phyloP scores from a whole-genome alignment of 1,140 invertebrate genomes.

The Sitobion miscanthi region DNA sequence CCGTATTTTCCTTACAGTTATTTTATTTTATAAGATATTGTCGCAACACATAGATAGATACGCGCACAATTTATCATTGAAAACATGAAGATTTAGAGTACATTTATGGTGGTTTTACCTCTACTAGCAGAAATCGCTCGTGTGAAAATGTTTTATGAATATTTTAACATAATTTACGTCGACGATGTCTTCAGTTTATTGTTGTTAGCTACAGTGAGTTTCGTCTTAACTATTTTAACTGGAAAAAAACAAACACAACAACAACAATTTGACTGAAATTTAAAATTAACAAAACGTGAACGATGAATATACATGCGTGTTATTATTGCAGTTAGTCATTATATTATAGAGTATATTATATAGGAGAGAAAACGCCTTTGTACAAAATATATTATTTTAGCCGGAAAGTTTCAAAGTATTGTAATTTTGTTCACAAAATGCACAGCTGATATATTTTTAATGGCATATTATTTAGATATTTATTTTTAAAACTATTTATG shows the following conservation, averaged over 20 bases:
- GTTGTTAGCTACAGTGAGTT: not conserved
- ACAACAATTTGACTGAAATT: not conserved
- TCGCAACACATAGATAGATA: not conserved
- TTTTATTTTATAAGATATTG: not conserved
- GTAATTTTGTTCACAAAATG: not conserved
- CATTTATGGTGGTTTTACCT: not conserved
- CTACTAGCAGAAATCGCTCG: not conserved
- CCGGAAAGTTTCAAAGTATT: not conserved
- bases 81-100: not conserved
- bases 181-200: not conserved
- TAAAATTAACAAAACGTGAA: not conserved
- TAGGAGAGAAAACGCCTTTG: not conserved
- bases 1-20: too few species aligned
- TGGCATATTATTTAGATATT: not conserved
- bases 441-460: not conserved
- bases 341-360: not conserved
- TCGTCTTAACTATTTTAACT: not conserved
- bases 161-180: slow-evolving; percentile 15
- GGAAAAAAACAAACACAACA: not conserved
- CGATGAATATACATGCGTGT: not conserved
- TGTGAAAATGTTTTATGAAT: slow-evolving; percentile 1
- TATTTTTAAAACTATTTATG: not conserved
- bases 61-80: not conserved
- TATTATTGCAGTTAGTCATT: not conserved
- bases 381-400: not conserved